Base-by-base conservation (phyloP, 2,797 vertebrate species). In the Carcharodon carcharias region DNA sequence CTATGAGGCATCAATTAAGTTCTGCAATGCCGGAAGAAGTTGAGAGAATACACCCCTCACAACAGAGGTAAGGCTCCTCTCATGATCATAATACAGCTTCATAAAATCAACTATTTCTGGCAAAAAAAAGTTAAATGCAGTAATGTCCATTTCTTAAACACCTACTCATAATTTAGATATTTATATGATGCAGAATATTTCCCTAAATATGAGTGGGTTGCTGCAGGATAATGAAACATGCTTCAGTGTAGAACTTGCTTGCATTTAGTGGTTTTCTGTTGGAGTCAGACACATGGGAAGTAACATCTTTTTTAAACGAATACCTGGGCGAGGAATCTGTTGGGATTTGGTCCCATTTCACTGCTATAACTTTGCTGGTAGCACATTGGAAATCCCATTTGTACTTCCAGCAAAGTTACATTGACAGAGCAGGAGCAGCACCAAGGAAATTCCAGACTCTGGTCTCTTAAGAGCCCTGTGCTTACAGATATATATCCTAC, bases 1-100 rank as follows among this genome's bases (percentile, higher is more conserved):
- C 91, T 65, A 93, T 67, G 91, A 67, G 61, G 18, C 63, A 93
- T 93, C 91, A 40, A n/a, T n/a, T 93, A 92, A 65, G 91, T 93
- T 93, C 91, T 93, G 91, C n/a, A 93, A 9, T 65, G 91, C 21
- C 67, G 63, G 40, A 67, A 67, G n/a, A 26, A 93, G n/a, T 93
- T 45, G 91, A 93, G 63, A 93, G 63, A 93, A 67, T 65, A 65
- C 56, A 89, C 87, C 54, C 87, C 56, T 91, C 88, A 91, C n/a
- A 67, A 93, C 89, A 92, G 61, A 93, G 91, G 91, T 93, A 93
- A 93, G 91, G 0, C 21, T 45, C 91, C 61, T 93, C 63, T 67
- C n/a, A 45, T 1, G 31, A 93, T 26, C 91, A 93, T 26, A 67
- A 40, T 12, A 45, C 0, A 93, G 18, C 31, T 45, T 65, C 61